These are phyloP conservation scores for Nyctibius bracteatus DNA, from an alignment of 2,113 vertebrate genomes.

Conservation along the genomic window DNA sequence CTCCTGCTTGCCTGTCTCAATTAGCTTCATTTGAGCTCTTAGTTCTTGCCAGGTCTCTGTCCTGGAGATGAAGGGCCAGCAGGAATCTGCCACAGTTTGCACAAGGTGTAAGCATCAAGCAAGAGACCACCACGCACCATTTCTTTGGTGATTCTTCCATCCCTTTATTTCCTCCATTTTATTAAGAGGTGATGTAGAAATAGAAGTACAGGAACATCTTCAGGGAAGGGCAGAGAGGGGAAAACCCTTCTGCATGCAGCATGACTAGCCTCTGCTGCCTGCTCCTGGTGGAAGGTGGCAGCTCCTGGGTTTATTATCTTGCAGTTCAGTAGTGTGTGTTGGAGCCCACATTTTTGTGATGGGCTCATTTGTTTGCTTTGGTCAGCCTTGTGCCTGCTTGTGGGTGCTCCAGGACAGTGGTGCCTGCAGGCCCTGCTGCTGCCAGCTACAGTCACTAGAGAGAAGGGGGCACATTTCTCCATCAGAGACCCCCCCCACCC, in stretches of 20 bases:
- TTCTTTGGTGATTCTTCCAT: background rate
- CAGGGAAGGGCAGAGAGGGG: accelerated
- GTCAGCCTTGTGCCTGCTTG: background rate
- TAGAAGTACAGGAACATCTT: background rate
- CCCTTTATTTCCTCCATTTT: background rate
- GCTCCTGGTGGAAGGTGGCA: background rate
- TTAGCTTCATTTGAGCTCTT: background rate
- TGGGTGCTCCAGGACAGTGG: background rate
- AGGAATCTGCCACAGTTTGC: background rate
- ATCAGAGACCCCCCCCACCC: background rate
- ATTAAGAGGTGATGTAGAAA: background rate
- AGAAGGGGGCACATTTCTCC: background rate
- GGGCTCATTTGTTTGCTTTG: background rate
- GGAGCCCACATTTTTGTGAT: background rate
- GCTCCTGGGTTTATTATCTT: accelerated
- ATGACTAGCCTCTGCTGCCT: background rate
- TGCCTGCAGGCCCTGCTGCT: background rate
- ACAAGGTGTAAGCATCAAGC: background rate
- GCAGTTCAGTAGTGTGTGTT: accelerated
- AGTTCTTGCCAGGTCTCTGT: background rate
- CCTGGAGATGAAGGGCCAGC: background rate
- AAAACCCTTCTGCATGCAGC: accelerated
- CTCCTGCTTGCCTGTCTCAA: background rate
- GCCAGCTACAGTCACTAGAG: background rate
- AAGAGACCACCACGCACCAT: background rate